Evolutionary conservation across 2,113 vertebrate genomes (phyloP), one percentile per base, ranked within the genome.

Genomic region (Vulpes vulpes): DNA sequence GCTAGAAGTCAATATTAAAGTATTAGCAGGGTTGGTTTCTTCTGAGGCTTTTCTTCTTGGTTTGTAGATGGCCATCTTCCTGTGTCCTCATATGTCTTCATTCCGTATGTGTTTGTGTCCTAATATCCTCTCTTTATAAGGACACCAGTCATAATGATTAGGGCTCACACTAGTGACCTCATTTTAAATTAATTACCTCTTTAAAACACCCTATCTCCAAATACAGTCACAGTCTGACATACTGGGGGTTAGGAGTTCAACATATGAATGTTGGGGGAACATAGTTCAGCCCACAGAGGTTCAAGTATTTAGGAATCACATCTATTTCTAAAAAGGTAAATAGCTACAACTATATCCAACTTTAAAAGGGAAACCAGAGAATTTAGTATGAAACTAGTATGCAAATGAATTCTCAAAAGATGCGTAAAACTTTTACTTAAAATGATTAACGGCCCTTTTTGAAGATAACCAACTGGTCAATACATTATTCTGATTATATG

Each of bases 301-400:
- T 84, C 67, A 84, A 22, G 60, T 84, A 92, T 59, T 88, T 88
- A 92, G 51, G 10, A 96, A 94, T 23, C 49, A 43, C 51, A 97
- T 67, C 35, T 53, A 60, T 89, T 84, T 84, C 51, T 67, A 55
- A 73, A 59, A 79, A 53, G 8, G 57, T 74, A 96, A 23, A 69
- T 94, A 85, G 88, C 91, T 94, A 88, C 1, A 84, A 73, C 30
- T 43, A 84, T 62, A 92, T 84, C 80, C 62, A 94, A 59, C 51
- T 86, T 91, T 64, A 91, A 85, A 59, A 6, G 62, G 84, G 20
- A 90, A 90, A 89, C 14, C 25, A 94, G n/a, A 94, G 27, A 95
- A 92, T 95, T 95, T 81, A 86, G 53, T 81, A 82, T 73, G 53
- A 95, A 90, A 82, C 17, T n/a, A 69, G 76, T 92, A 76, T 25